These are phyloP conservation scores for Apogon hyalosoma DNA, from an alignment of 2,797 vertebrate genomes.

Conservation along the genomic window DNA sequence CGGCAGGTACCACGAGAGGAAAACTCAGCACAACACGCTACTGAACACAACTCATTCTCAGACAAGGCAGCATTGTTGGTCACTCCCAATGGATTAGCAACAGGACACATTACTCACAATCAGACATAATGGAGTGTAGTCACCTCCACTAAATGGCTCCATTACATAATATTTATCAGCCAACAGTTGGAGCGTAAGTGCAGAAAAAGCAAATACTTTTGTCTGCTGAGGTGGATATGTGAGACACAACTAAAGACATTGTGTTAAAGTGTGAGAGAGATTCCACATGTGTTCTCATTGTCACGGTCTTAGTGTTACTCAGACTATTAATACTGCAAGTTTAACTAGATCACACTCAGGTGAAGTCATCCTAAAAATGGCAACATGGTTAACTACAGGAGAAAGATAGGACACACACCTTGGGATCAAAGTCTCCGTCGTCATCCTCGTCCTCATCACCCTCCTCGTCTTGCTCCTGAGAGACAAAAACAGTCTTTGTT, in stretches of 20 bases:
- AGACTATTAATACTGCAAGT: constrained; percentile 1
- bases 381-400: background rate
- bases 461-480: constrained; percentile 90
- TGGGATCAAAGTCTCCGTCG: constrained; percentile 89
- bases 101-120: constrained; percentile 11
- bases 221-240: background rate
- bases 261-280: background rate
- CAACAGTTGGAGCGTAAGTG: background rate
- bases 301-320: background rate
- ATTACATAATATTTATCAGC: background rate
- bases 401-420: constrained; percentile 80
- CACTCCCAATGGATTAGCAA: constrained; percentile 2
- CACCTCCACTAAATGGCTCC: constrained; percentile 1
- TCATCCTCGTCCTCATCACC: constrained; percentile 91
- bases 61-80: constrained; percentile 20
- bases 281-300: background rate
- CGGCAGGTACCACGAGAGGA: background rate
- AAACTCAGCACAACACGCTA: constrained; percentile 3
- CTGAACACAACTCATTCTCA: background rate
- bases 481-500: constrained; percentile 20
- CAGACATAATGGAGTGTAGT: constrained; percentile 9
- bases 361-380: constrained; percentile 3
- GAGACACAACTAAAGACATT: background rate
- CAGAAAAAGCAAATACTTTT: background rate
- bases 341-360: background rate